Base-by-base conservation (phyloP, 1,140 invertebrate genomes). In the Gryon sp. region DNA sequence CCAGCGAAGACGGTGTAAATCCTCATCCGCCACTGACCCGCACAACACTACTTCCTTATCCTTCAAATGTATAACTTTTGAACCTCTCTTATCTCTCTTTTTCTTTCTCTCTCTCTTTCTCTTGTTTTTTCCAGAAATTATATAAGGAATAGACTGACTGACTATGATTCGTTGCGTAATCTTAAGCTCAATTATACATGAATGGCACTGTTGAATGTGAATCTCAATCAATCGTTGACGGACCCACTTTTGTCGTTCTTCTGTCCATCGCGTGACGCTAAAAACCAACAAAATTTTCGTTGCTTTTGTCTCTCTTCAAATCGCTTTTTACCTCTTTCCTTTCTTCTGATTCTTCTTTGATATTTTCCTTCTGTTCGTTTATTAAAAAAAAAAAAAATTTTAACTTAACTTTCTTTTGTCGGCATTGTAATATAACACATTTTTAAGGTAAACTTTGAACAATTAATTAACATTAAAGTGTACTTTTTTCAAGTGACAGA, bases 161-260 rank as follows among this genome's bases (percentile, higher is more conserved):
- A 70, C 66, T 70, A 70, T 60, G 40, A 60, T 11, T 55, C 40
- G 48, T 70, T 70, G 55, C 55, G 43, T 52, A 69, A 69, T 41
- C 9, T 22, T 30, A 52, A 43, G 48, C 38, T 53, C n/a, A 45
- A 68, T 68, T 50, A 53, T 41, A n/a, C 14, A 38, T 68, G 20
- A 69, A 69, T 70, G 66, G 66, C 66, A 70, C 66, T n/a, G 45
- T 60, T 26, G 26, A 24, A 69, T 69, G 30, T 18, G 32, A 40
- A 18, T 14, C 30, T 0, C 12, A 53, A 32, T 65, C 63, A 45
- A 36, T 53, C 15, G n/a, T n/a, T n/a, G n/a, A 9, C 48, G 22
- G 11, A 16, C n/a, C 9, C 20, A 16, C 28, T 40, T 28, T 24
- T 22, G 59, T 1, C 40, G 32, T 68, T 28, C 48, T 48, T 48